Evolutionary conservation across 2,113 vertebrate species (phyloP).

Genomic region (Tor tambroides): DNA sequence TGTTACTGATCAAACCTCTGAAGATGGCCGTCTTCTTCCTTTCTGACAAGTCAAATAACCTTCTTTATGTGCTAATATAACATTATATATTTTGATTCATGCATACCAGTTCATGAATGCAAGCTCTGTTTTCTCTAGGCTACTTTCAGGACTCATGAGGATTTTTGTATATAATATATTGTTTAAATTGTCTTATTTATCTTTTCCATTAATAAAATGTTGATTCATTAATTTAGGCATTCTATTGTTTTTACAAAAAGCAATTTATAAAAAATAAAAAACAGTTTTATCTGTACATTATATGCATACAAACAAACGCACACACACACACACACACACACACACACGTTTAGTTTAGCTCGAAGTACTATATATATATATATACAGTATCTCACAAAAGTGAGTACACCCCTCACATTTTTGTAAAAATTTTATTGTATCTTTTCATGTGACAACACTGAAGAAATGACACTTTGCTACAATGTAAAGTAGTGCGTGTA

Average conservation of each 20-base stretch:
- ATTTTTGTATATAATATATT: background rate
- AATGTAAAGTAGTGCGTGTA: no score
- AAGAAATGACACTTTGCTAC: no score
- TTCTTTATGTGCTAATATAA: background rate
- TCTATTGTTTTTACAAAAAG: background rate
- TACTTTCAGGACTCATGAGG: background rate
- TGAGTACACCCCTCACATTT: no score
- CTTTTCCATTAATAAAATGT: background rate
- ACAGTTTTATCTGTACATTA: no score
- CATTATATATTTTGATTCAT: slow-evolving; percentile 31
- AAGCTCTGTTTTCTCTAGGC: background rate
- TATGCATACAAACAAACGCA: no score
- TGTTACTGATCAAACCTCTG: slow-evolving; percentile 51
- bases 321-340: no score
- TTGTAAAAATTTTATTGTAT: no score
- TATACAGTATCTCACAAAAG: no score
- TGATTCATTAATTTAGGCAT: background rate
- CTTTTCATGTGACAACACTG: no score
- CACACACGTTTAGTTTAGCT: no score
- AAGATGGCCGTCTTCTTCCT: slow-evolving; percentile 39
- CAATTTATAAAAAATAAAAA: background rate
- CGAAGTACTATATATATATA: no score
- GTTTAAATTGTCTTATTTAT: background rate
- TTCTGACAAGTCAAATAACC: background rate
- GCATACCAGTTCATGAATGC: background rate